Evolutionary conservation across 2,888 invertebrate genomes (phyloP).

Genomic region (Tetranychus truncatus): DNA sequence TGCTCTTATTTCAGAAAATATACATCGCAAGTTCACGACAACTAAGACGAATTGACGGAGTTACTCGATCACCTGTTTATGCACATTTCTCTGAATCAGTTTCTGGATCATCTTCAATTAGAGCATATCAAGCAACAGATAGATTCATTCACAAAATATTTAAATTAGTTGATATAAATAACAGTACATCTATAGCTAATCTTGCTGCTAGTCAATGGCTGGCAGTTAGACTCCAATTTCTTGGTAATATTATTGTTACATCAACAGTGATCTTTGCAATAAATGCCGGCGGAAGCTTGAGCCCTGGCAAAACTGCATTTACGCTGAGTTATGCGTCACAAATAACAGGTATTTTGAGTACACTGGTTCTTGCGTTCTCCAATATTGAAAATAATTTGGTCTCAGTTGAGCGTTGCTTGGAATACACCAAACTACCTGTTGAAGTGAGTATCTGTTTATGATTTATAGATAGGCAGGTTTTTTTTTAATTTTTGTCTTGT

Average conservation of each 20-base stretch:
- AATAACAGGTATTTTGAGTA: constrained; percentile 17
- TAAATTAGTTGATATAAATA: constrained; percentile 36
- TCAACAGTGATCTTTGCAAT: constrained; percentile 43
- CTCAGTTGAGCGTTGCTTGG: constrained; percentile 22
- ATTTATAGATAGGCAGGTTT: too few relatives aligned
- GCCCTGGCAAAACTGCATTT: constrained; percentile 45
- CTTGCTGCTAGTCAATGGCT: constrained; percentile 33
- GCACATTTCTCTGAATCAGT: constrained; percentile 41
- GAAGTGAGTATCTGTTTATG: constrained; percentile 22
- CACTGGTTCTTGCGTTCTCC: constrained; percentile 16
- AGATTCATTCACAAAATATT: constrained; percentile 37
- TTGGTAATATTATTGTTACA: constrained; percentile 41
- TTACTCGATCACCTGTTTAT: constrained; percentile 42
- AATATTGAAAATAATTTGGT: constrained; percentile 23
- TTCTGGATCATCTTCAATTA: constrained; percentile 34
- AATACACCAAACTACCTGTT: constrained; percentile 18
- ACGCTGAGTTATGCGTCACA: constrained; percentile 37
- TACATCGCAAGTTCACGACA: constrained; percentile 41
- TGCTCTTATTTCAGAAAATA: constrained; percentile 32
- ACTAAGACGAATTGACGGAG: constrained; percentile 39
- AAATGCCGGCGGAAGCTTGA: constrained; percentile 35
- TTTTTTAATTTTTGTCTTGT: too few relatives aligned
- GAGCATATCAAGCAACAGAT: constrained; percentile 28
- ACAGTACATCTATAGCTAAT: constrained; percentile 29
- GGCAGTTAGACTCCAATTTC: constrained; percentile 35